Base-by-base conservation (phyloP, 23 tunicate genomes). In the Botrylloides violaceus region DNA sequence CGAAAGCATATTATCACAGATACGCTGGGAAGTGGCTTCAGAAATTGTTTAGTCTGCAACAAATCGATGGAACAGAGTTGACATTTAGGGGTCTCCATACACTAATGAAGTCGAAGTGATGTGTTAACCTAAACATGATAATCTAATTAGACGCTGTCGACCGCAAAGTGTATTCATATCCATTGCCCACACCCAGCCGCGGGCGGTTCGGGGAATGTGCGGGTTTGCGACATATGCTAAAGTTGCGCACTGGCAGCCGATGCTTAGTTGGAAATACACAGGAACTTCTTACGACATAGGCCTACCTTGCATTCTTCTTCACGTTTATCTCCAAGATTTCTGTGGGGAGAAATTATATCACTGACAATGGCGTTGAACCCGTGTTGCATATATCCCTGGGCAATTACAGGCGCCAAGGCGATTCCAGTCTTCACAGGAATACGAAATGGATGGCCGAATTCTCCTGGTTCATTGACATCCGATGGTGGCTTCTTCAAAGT, bases 321-420 rank as follows among this genome's bases (percentile, higher is more conserved):
- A 35, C 98, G 56, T 70, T 86, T 83, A 75, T 94, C 98, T 28
- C 89, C 98, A 25, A 94, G 70, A 56, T 86, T 85, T 72, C 98
- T 73, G 64, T 85, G 94, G 24, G 86, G 78, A 2, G 98, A 94
- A 0, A 94, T 86, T 30, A 84, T 65, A 57, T 94, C 98, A 64
- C 94, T 84, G 2, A 82, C 98, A 1, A 94, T 71, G 3, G 77
- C 80, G 58, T 94, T 94, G 39, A 94, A 84, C 24, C 89, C 88
- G 71, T 94, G 86, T 24, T 80, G 74, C 29, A 66, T 33, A 32
- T 84, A 81, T 15, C 98, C 98, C 37, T 81, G 84, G 24, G 72
- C 68, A 3, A 92, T 63, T 28, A 80, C 84, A 24, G 77, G 65
- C 23, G 65, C 78, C 53, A 90, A 84, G 1, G 90, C 80, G 4